Evolutionary conservation across 2,888 invertebrate genomes (phyloP).

Genomic region (Bhutanitis thaidina): DNA sequence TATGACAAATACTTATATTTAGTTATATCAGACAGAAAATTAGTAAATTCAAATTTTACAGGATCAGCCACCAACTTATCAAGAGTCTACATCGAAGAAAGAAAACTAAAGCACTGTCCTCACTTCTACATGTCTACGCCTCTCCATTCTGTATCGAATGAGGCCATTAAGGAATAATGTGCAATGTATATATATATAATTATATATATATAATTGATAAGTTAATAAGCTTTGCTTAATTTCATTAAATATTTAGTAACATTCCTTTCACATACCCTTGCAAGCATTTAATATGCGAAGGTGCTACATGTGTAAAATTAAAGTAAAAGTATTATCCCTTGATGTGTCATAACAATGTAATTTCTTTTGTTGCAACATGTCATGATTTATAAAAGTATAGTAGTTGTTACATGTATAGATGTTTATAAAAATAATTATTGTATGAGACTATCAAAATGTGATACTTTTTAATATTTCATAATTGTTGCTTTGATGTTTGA

Average conservation of each 20-base stretch:
- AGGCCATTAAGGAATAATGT: neutral
- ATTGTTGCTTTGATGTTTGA: too few species aligned
- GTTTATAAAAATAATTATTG: too few species aligned
- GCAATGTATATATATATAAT: neutral
- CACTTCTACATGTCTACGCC: constrained; percentile 51
- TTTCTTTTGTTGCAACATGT: too few species aligned
- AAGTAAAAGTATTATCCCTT: too few species aligned
- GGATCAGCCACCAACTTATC: constrained; percentile 92
- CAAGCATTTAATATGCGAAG: constrained; percentile 4
- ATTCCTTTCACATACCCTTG: constrained; percentile 8
- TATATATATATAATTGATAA: neutral
- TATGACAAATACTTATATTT: too few species aligned
- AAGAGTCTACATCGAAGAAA: constrained; percentile 87
- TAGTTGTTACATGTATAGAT: too few species aligned
- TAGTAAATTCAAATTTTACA: constrained; percentile 49
- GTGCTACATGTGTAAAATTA: too few species aligned
- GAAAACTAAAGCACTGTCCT: constrained; percentile 82
- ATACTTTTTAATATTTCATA: too few species aligned
- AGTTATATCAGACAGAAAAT: neutral
- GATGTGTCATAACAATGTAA: too few species aligned
- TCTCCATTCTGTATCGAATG: neutral
- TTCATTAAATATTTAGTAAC: neutral
- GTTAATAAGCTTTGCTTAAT: neutral
- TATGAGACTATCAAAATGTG: too few species aligned
- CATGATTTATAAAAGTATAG: too few species aligned